Percentiles rank a stretch among this genome's conserved stretches.
Evolutionary conservation across 1,140 invertebrate species (phyloP).

Genomic region (Dendroctonus valens): DNA sequence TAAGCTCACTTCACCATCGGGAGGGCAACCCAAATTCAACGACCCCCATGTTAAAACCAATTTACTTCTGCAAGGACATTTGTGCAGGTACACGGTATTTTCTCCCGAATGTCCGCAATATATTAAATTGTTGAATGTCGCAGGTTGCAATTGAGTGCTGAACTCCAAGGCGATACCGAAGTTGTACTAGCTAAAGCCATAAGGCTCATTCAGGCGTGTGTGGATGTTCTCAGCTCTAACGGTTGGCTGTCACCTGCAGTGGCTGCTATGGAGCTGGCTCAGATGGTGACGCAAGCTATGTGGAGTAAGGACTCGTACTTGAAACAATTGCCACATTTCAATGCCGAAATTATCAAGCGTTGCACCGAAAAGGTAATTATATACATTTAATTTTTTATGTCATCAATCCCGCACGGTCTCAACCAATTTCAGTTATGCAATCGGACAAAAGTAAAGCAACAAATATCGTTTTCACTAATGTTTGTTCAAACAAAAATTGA

Average conservation of each 20-base stretch:
- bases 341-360: slow-evolving; percentile 82
- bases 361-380: slow-evolving; percentile 78
- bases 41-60: slow-evolving; percentile 98
- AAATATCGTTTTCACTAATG: too few species aligned
- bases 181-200: slow-evolving; percentile 84
- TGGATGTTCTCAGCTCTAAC: slow-evolving; percentile 96
- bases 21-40: slow-evolving; percentile 69
- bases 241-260: slow-evolving; percentile 98
- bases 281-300: slow-evolving; percentile 99
- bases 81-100: slow-evolving; percentile 59
- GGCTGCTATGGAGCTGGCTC: slow-evolving; percentile 98
- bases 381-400: background rate
- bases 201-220: slow-evolving; percentile 95
- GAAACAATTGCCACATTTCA: slow-evolving; percentile 96
- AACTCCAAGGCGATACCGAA: slow-evolving; percentile 96
- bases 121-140: background rate
- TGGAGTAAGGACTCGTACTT: slow-evolving; percentile 98
- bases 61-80: slow-evolving; percentile 91
- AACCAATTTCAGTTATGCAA: too few species aligned
- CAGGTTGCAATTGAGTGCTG: slow-evolving; percentile 87
- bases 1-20: slow-evolving; percentile 62
- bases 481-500: too few species aligned
- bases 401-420: too few species aligned
- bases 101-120: background rate
- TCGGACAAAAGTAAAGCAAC: too few species aligned